Base-by-base conservation (phyloP, 2,113 vertebrate species). In the Mellivora capensis region DNA sequence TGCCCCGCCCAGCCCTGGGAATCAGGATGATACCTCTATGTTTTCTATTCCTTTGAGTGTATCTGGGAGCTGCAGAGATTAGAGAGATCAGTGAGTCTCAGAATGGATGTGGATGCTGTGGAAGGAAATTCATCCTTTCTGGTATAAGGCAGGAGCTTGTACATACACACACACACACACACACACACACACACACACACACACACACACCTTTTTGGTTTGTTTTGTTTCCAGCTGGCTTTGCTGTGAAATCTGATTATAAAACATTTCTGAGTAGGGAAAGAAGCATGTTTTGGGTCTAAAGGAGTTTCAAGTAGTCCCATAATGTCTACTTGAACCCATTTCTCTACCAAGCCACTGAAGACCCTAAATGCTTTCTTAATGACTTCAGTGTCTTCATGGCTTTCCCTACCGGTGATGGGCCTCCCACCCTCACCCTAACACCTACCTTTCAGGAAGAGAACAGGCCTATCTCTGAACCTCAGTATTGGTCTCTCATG, bases 191-290 rank as follows among this genome's bases (percentile, higher is more conserved):
- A 25, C 83, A 49, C 8, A 71, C 64, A 25, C 83, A 49, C 8
- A 71, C 64, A 71, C 0, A 69, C 4, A 7, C 12, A 52, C 31
- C 8, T 27, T 74, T 44, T 7, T n/a, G 64, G 37, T 80, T 62
- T 69, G 80, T 71, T 27, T 86, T 69, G 4, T 87, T 90, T 85
- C 23, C 37, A 95, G 52, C 23, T 31, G 14, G 27, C 69, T 97
- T 97, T 98, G 86, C 87, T 98, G 95, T 95, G 59, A 87, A 98
- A 98, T 97, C 90, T 97, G 85, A 97, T 95, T 96, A 93, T 91
- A 97, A 97, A 72, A 29, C 91, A 57, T 74, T 96, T 93, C 82
- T 69, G 25, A 96, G 86, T 64, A 94, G 61, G 20, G 15, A 62
- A 61, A 97, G 39, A 98, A 95, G 76, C 82, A 96, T 97, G 90